Evolutionary conservation across 2,113 vertebrate species (phyloP), one percentile per base, ranked within the genome.

Genomic region (Grantiella picta): DNA sequence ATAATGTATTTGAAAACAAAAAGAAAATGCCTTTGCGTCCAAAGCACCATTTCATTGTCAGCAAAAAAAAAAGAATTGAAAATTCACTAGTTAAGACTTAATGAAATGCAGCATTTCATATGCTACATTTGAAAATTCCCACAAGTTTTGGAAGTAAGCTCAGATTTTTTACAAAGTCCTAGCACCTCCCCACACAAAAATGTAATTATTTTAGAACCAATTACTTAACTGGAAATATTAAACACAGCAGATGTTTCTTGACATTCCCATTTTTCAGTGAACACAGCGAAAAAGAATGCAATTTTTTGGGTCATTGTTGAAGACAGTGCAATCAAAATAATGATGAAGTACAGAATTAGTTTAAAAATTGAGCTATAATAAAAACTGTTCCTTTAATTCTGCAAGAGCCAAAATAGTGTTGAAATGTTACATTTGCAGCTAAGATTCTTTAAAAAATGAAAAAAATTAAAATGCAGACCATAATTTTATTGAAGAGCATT

Each of bases 241-340:
- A 56, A 63, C 18, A 66, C 7, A 72, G 24, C 11, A 86, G 27
- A 56, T 79, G 12, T 57, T 81, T 70, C 77, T 44, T 23, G 56
- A 82, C 87, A 16, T 85, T 64, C 15, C 33, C 50, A 85, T 76
- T 82, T 68, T 56, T 80, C n/a, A 92, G 38, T 79, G 47, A 91
- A 85, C 29, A 61, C 14, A 75, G 17, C 6, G 68, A 73, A 36
- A 75, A 38, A 45, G 36, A 66, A 57, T 68, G n/a, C 4, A 8
- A 9, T 77, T 80, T 82, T 86, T 77, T 23, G 49, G 42, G 89
- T 96, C 94, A 89, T 40, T 92, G 80, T 94, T 90, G 96, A 96
- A 93, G 92, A 84, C 33, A 95, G 91, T 95, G 80, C n/a, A 97
- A 97, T 97, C 87, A 97, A 93, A 72, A 56, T 92, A 96, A 97